phyloP scores from a whole-genome alignment of 2,113 vertebrate genomes.

The Anolis sagrei region DNA sequence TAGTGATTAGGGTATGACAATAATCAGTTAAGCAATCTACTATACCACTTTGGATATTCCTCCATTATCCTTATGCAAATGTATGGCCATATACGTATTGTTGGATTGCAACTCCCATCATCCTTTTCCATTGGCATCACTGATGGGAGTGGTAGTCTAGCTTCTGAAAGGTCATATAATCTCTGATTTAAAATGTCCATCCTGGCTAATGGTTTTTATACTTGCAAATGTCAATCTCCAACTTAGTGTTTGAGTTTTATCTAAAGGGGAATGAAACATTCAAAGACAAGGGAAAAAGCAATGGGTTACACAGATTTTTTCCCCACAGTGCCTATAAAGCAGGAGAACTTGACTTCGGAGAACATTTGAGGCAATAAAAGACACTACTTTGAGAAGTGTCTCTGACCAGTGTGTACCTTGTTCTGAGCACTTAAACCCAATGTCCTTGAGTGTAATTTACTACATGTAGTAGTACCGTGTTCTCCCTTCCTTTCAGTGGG shows the following conservation, averaged over 20 bases:
- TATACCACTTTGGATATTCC: background rate
- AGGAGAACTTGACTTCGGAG: constrained; percentile 14
- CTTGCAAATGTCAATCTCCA: constrained; percentile 1
- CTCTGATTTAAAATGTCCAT: background rate
- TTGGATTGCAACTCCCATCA: background rate
- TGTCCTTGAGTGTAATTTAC: background rate
- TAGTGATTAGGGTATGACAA: background rate
- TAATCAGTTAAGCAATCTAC: background rate
- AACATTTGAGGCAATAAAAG: constrained; percentile 36
- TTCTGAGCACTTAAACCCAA: background rate
- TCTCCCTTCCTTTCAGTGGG: background rate
- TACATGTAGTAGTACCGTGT: background rate
- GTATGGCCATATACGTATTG: background rate
- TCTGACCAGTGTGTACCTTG: fast-evolving
- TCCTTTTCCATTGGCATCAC: background rate
- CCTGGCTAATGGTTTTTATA: background rate
- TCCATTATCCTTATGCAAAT: background rate
- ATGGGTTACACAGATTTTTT: background rate
- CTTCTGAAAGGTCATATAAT: background rate
- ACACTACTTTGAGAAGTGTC: background rate
- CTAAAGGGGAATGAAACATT: constrained; percentile 24
- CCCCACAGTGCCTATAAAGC: background rate
- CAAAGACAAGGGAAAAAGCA: background rate
- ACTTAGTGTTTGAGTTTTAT: constrained; percentile 2
- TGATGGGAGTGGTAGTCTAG: background rate